phyloP scores from a whole-genome alignment of 2,113 vertebrate species.

The Mastomys coucha region DNA sequence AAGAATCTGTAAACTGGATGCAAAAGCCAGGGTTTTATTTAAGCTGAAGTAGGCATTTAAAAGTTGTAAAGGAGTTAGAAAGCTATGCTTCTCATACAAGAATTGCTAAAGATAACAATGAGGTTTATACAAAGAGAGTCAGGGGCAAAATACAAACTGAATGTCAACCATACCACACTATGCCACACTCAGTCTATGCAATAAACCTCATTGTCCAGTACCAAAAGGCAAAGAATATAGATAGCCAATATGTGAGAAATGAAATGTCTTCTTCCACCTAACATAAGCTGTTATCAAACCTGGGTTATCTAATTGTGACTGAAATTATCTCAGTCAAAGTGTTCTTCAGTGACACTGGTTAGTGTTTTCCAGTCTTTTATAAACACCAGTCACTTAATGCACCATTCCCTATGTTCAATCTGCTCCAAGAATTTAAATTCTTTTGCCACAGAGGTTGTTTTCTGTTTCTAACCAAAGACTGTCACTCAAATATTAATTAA shows the following conservation, averaged over 20 bases:
- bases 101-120: neutral
- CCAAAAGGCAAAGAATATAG: neutral
- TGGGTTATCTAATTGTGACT: neutral
- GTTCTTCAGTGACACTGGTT: neutral
- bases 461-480: neutral
- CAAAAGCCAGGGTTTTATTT: neutral
- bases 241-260: neutral
- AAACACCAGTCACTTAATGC: neutral
- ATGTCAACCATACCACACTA: neutral
- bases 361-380: neutral
- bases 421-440: slow-evolving; percentile 16
- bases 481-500: slow-evolving; percentile 15
- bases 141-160: neutral
- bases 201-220: neutral
- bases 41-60: neutral
- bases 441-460: neutral
- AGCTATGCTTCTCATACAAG: neutral
- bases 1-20: neutral
- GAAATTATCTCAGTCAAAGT: neutral
- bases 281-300: neutral
- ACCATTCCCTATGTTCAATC: neutral
- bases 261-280: neutral
- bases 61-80: neutral
- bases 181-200: neutral
- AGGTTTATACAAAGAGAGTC: neutral